These are phyloP conservation scores for Neuroterus valhalla DNA, from an alignment of 1,140 invertebrate species.

Conservation along the genomic window DNA sequence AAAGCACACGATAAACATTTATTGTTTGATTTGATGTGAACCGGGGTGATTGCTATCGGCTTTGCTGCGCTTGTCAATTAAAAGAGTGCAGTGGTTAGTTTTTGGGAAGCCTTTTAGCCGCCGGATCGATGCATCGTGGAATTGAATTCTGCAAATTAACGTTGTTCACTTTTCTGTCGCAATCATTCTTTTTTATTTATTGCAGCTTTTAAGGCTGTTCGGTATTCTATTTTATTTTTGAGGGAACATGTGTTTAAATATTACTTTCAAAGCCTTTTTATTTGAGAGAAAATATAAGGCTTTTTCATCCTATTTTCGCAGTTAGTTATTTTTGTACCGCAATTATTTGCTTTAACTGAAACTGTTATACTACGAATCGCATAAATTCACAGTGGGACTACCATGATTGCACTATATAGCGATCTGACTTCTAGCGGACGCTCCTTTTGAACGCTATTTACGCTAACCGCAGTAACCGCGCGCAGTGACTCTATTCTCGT, in stretches of 20 bases:
- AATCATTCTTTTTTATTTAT: background rate
- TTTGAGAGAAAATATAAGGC: too few relatives aligned
- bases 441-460: too few relatives aligned
- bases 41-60: background rate
- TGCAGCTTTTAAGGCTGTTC: constrained; percentile 11
- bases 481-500: too few relatives aligned
- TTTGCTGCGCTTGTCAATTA: constrained; percentile 2
- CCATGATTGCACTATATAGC: too few relatives aligned
- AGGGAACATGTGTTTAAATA: background rate
- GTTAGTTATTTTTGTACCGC: too few relatives aligned
- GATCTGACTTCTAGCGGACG: too few relatives aligned
- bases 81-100: constrained; percentile 17
- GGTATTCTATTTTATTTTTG: background rate
- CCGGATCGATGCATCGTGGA: constrained; percentile 18
- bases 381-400: too few relatives aligned
- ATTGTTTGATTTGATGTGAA: background rate
- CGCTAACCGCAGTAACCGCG: too few relatives aligned
- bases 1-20: background rate
- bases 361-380: too few relatives aligned
- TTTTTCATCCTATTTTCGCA: too few relatives aligned
- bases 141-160: constrained; percentile 24
- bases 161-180: constrained; percentile 15
- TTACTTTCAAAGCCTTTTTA: too few relatives aligned
- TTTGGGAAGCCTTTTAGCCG: constrained; percentile 1
- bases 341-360: too few relatives aligned